These are phyloP conservation scores for Aelia acuminata DNA, from an alignment of 2,888 invertebrate genomes.

Conservation along the genomic window DNA sequence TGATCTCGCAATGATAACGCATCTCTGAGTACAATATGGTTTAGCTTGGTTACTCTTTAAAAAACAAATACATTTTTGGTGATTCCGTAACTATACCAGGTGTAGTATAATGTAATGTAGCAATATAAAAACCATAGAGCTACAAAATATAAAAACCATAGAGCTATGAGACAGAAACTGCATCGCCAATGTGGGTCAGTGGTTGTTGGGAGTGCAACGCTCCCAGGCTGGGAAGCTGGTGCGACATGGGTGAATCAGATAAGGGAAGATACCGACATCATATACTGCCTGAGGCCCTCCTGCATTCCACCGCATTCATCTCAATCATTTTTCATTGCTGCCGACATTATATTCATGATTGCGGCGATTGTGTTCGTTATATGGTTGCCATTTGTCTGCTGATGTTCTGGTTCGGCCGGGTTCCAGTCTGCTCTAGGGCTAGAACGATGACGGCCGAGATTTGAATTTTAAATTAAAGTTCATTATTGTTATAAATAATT, in stretches of 20 bases:
- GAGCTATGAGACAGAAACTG: no score
- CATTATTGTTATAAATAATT: not conserved
- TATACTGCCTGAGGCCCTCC: not conserved
- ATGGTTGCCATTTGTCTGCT: not conserved
- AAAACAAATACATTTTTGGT: no score
- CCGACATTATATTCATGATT: constrained; percentile 18
- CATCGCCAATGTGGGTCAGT: not conserved
- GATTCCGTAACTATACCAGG: no score
- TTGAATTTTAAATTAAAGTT: not conserved
- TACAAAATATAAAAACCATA: no score
- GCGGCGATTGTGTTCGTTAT: not conserved
- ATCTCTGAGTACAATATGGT: no score
- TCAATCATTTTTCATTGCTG: not conserved
- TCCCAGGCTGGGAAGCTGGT: not conserved
- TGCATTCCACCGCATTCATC: constrained; percentile 1
- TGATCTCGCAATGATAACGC: no score
- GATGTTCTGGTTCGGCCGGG: not conserved
- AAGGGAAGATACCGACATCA: not conserved
- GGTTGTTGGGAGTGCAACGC: not conserved
- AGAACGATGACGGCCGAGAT: no score
- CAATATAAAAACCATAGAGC: no score
- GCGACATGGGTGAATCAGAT: not conserved
- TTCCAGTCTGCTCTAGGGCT: not conserved
- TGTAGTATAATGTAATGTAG: no score
- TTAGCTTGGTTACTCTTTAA: no score